Conservation (phyloP, 2,797 vertebrate genomes). For the Glyptemys insculpta region DNA sequence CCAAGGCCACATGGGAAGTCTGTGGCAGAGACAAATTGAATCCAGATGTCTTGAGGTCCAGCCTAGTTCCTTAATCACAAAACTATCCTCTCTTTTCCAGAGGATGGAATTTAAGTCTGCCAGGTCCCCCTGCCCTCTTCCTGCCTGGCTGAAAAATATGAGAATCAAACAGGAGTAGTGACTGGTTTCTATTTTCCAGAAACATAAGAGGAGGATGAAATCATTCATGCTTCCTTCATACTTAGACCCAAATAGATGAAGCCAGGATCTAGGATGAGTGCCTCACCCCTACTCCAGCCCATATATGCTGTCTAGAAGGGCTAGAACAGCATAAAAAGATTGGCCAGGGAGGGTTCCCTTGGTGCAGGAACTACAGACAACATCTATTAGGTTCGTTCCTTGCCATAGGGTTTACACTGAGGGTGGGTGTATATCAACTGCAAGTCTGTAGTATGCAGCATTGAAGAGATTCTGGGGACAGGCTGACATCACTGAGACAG, state of each 20-base stretch:
- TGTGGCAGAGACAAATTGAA: background rate
- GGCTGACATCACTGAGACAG: background rate
- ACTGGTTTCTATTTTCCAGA: slow-evolving; percentile 11
- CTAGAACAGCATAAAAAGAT: background rate
- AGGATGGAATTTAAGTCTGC: background rate
- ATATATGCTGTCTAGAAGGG: background rate
- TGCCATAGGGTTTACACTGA: background rate
- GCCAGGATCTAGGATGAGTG: background rate
- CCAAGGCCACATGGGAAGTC: background rate
- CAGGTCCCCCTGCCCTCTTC: slow-evolving; percentile 37
- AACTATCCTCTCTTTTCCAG: background rate
- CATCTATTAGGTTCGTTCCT: background rate
- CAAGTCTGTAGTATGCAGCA: accelerated
- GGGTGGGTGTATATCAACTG: background rate
- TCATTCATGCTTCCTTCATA: background rate
- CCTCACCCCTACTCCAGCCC: slow-evolving; percentile 31
- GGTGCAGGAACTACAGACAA: background rate
- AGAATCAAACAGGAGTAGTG: slow-evolving; percentile 50
- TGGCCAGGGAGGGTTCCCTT: accelerated
- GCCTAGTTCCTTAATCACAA: background rate
- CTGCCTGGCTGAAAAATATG: slow-evolving; percentile 43
- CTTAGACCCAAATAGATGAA: slow-evolving; percentile 49
- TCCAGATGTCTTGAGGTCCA: background rate
- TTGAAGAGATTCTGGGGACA: accelerated
- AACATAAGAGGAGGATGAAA: background rate